Base-by-base conservation (phyloP, 1,140 invertebrate species). In the Zaprionus kolodkinae region DNA sequence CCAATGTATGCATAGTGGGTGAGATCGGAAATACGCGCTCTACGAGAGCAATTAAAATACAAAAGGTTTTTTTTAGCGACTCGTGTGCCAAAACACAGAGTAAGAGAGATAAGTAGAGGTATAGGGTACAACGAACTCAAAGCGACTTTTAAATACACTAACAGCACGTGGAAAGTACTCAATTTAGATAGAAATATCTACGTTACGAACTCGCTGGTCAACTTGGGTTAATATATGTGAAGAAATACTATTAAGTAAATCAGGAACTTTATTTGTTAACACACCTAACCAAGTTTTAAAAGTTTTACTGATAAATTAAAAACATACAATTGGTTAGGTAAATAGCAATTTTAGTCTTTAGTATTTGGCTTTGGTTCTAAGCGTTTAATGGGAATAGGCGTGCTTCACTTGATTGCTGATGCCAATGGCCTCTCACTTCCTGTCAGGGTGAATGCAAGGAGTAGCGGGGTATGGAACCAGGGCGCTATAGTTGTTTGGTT, bases 1-100 rank as follows among this genome's bases (percentile, higher is more conserved):
- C 27, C 27, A 30, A 17, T 13, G 12, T 13, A 4, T 6, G 17
- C 21, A 15, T 10, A 33, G 17, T 17, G 17, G 7, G 30, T 21
- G 11, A 35, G 15, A 57, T 21, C 30, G 40, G 21, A 68, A 10
- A 13, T 13, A 27, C 43, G 17, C 33, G 40, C 38, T 36, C 33
- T 15, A 38, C 36, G 60, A 27, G 17, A 36, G 56, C 48, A 76
- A 73, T 68, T 81, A 81, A 77, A 64, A 15, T 45, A 65, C 52
- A 40, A 25, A 35, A 25, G 11, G 43, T 50, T 52, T 45, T 71
- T 76, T 87, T 88, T 88, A 57, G 79, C 78, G 84, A 80, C 74
- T 84, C 84, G 84, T 88, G 79, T 88, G 84, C 84, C 67, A 38
- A 75, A 50, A 61, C 25, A 21, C 21, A 15, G n/a, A 45, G 9